Percentiles rank a stretch among this genome's conserved stretches.
Conservation (phyloP, 2,113 vertebrate species). For the Ceuthmochares aereus region DNA sequence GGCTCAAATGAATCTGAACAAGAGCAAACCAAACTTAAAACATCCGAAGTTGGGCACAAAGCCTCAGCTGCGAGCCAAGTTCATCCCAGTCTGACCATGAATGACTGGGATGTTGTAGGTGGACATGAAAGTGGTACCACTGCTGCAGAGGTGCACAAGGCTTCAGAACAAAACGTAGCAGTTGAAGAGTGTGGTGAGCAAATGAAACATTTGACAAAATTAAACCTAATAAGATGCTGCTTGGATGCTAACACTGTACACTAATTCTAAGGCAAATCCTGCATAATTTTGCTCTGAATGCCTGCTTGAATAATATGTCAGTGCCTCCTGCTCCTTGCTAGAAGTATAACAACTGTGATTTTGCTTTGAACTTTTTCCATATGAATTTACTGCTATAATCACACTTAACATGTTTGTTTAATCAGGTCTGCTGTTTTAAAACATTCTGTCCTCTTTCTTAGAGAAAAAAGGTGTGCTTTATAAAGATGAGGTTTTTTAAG, state of each 20-base stretch:
- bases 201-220: conserved; percentile 47
- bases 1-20: conserved; percentile 85
- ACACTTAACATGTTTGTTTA: conserved; percentile 55
- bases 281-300: conserved; percentile 72
- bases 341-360: conserved; percentile 65
- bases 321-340: conserved; percentile 64
- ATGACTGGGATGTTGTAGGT: conserved; percentile 79
- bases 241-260: conserved; percentile 74
- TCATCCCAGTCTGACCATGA: conserved; percentile 79
- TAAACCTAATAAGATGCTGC: conserved; percentile 64
- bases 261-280: conserved; percentile 72
- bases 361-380: conserved; percentile 66
- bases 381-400: conserved; percentile 14
- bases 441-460: conserved; percentile 7
- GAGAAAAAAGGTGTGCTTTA: not conserved
- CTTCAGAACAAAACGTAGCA: conserved; percentile 79
- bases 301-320: conserved; percentile 72
- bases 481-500: not conserved
- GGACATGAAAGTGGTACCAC: conserved; percentile 81
- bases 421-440: conserved; percentile 43
- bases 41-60: conserved; percentile 78
- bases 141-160: conserved; percentile 75
- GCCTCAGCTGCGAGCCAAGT: conserved; percentile 79
- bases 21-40: conserved; percentile 84
- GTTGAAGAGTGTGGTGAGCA: conserved; percentile 90